Base-by-base conservation (phyloP, 2,113 vertebrate species). In the Eubucco bourcierii region DNA sequence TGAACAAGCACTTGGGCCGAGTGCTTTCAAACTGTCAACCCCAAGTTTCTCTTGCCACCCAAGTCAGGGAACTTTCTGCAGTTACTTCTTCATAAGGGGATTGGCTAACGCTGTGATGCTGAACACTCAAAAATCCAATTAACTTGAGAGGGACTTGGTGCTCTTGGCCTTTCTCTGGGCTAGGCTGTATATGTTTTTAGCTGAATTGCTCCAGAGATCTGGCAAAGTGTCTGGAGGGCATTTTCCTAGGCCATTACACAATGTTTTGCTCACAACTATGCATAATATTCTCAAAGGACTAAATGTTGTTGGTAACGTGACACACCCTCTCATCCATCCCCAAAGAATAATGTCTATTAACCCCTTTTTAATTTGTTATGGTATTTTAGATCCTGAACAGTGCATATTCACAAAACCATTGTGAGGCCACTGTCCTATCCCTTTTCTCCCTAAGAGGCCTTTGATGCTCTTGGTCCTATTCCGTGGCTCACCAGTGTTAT, bases 161-260 rank as follows among this genome's bases (percentile, higher is more conserved):
- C 71, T 65, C 39, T 87, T 7, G 11, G 67, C 63, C 55, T 87
- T 94, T 88, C 63, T 87, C 29, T 92, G 64, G 74, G 79, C 34
- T 28, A 87, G 25, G 21, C 78, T 94, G 63, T 95, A 75, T 95
- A 91, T 91, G 53, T 71, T 93, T 86, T 83, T 84, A 61, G 63
- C 66, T 88, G 41, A 78, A 86, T 94, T 94, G 88, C 84, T 93
- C 74, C 86, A 88, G 78, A 95, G 84, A 88, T 59, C 74, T 93
- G 59, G 29, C n/a, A 75, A 68, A 75, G 74, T 60, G 67, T 89
- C 92, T 89, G 78, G 66, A 93, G 96, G 94, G 90, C 80, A 90
- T 96, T 95, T 96, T 96, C 94, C 94, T 93, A 82, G 52, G 78
- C 41, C 31, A 47, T 93, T 95, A 76, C 94, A 92, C 84, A 96